Conservation (phyloP, 2,888 invertebrate species). For the Phalera bucephala region DNA sequence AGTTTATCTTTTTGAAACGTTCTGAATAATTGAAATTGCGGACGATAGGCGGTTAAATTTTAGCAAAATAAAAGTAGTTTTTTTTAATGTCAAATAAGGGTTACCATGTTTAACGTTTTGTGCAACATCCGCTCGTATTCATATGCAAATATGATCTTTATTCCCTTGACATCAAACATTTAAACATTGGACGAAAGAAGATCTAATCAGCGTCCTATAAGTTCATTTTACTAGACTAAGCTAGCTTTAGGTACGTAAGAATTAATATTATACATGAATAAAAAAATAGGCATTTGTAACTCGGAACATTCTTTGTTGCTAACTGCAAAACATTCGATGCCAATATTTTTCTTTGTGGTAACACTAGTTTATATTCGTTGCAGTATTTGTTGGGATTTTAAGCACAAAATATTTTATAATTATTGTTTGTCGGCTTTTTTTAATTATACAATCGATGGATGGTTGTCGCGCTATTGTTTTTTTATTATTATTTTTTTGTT, state of each 20-base stretch:
- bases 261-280: conserved; percentile 45
- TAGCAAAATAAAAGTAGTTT: conserved; percentile 31
- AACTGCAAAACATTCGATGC: conserved; percentile 46
- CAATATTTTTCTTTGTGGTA: conserved; percentile 49
- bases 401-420: conserved; percentile 50
- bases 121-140: conserved; percentile 27
- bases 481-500: conserved; percentile 39
- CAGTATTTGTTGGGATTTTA: conserved; percentile 65
- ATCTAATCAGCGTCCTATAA: conserved; percentile 33
- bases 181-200: conserved; percentile 28
- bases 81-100: conserved; percentile 31
- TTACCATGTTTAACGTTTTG: conserved; percentile 30
- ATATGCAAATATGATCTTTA: conserved; percentile 24
- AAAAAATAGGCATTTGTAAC: conserved; percentile 69
- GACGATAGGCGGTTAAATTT: conserved; percentile 29
- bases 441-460: conserved; percentile 55
- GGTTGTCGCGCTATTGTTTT: conserved; percentile 59
- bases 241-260: conserved; percentile 67
- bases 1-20: conserved; percentile 25
- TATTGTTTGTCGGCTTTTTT: conserved; percentile 50
- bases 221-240: conserved; percentile 70
- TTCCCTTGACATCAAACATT: conserved; percentile 30
- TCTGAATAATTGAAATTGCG: conserved; percentile 17
- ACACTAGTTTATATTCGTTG: conserved; percentile 55
- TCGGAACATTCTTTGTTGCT: conserved; percentile 62